Conservation (phyloP, 2,113 vertebrate species). For the Rhodinocichla rosea region DNA sequence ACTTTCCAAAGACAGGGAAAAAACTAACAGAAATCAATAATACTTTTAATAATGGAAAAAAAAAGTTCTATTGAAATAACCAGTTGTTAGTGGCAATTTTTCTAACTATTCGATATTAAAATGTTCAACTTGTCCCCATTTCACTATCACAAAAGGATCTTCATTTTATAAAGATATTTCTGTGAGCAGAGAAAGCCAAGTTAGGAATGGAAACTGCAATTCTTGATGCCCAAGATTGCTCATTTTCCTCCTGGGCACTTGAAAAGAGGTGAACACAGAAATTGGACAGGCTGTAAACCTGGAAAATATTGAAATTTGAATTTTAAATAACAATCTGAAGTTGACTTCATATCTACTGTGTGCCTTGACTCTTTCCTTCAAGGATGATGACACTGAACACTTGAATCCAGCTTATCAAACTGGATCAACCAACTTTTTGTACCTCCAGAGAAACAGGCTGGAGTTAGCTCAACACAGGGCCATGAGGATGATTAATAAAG, state of each 20-base stretch:
- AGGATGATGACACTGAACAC: not conserved
- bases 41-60: conserved; percentile 41
- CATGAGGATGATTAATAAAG: not conserved
- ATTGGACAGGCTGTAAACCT: not conserved
- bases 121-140: conserved; percentile 5
- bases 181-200: not conserved
- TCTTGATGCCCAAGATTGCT: not conserved
- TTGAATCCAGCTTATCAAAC: not conserved
- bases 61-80: conserved; percentile 30
- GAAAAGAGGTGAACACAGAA: not conserved
- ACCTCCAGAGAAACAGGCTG: not conserved
- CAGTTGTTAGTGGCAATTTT: conserved; percentile 43
- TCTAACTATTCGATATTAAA: conserved; percentile 22
- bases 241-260: not conserved
- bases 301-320: not conserved
- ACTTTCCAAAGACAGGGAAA: conserved; percentile 37
- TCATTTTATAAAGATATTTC: not conserved
- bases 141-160: not conserved
- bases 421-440: not conserved
- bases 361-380: not conserved
- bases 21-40: conserved; percentile 54
- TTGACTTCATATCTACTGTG: not conserved
- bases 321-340: not conserved
- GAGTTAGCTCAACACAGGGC: not conserved
- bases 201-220: not conserved